Evolutionary conservation across 2,888 invertebrate species (phyloP), one percentile per base, ranked within the genome.

Genomic region (Dendrolimus pini): DNA sequence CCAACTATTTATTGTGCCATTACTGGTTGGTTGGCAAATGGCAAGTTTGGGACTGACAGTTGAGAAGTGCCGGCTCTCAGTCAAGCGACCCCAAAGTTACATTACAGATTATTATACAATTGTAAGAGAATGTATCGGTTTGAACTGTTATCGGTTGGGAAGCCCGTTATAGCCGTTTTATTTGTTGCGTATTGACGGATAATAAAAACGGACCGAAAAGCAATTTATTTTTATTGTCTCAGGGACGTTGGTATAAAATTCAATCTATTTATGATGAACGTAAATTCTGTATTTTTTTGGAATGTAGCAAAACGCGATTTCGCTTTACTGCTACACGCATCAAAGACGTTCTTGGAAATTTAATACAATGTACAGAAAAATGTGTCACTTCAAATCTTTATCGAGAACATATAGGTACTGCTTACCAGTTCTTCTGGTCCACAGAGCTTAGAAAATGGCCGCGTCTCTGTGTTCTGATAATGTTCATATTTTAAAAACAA

Each of bases 1-100:
- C 78, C 72, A 87, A 89, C 89, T 89, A 89, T 87, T 86, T 86
- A 87, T 89, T 88, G 88, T 85, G 75, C 85, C 81, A 89, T 89
- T 89, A 89, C 82, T 76, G 79, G 72, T 79, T 69, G 82, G 81
- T 83, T 82, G 83, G 78, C 83, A 85, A 88, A 85, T 80, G 84
- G 64, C 68, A 69, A 68, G 79, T 72, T 79, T 81, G 85, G 78
- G 76, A 74, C 69, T 83, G 88, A 86, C 87, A 85, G 88, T 79
- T 82, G 77, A 77, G 80, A 84, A 89, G 85, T 80, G 83, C 75
- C 3, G 47, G 47, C 12, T 47, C 47, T 47, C 47, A 9, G 47
- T 66, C 77, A 74, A 74, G 75, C 72, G 74, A 73, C 66, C 62
- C 67, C 75, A 71, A 30, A 30, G 77, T 77, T 78, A 63, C 69